These are phyloP conservation scores for Diploscapter pachys DNA, from an alignment of 1,140 invertebrate species.

Conservation along the genomic window DNA sequence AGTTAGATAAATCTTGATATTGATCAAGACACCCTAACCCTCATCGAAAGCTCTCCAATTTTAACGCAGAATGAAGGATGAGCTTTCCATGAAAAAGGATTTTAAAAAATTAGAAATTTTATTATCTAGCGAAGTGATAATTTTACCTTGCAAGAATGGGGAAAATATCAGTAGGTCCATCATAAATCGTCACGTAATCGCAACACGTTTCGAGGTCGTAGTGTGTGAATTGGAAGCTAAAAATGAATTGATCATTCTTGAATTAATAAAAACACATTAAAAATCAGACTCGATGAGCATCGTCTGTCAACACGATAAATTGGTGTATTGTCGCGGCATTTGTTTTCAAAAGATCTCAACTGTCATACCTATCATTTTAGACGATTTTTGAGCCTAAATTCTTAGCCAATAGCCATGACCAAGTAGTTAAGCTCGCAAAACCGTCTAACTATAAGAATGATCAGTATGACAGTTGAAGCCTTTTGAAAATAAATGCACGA, in stretches of 20 bases:
- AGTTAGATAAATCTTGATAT: too few species aligned
- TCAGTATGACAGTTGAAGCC: too few species aligned
- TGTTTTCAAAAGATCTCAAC: not conserved
- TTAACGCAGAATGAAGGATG: too few species aligned
- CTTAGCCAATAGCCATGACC: too few species aligned
- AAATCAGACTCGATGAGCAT: too few species aligned
- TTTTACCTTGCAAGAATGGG: slow-evolving; percentile 20
- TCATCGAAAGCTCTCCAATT: too few species aligned
- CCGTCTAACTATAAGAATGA: too few species aligned
- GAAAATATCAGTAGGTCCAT: slow-evolving; percentile 11
- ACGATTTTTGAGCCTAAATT: not conserved
- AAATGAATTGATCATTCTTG: not conserved
- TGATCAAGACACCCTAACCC: too few species aligned
- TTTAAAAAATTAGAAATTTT: not conserved
- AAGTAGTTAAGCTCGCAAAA: too few species aligned
- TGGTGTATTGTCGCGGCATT: not conserved
- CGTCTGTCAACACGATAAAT: not conserved
- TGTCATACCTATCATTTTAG: not conserved
- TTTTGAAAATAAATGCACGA: too few species aligned
- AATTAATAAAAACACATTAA: too few species aligned
- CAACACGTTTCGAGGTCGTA: slow-evolving; percentile 36
- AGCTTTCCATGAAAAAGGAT: not conserved
- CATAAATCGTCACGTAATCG: slow-evolving; percentile 38
- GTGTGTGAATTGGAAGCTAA: slow-evolving; percentile 30
- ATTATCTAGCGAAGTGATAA: too few species aligned